Percentiles rank a stretch among this genome's conserved stretches.
These are phyloP conservation scores for Eurystomus glaucurus DNA, from an alignment of 2,797 vertebrate species.

Conservation along the genomic window DNA sequence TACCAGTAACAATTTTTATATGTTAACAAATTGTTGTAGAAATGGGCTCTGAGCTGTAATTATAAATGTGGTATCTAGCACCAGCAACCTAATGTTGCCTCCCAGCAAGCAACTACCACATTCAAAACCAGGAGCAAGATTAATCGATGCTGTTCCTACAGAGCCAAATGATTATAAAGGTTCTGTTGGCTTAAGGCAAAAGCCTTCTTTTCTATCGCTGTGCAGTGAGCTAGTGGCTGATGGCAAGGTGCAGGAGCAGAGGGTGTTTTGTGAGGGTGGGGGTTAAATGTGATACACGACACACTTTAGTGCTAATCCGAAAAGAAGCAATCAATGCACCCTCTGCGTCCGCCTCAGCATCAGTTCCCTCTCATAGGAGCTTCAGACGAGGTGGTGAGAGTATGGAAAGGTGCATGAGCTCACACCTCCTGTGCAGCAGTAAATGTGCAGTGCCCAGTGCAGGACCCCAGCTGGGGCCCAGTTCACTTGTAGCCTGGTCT, in stretches of 20 bases:
- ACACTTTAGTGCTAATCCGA: background rate
- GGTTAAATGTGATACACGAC: background rate
- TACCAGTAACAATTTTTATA: background rate
- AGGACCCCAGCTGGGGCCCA: background rate
- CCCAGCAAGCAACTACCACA: constrained; percentile 7
- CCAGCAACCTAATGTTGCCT: constrained; percentile 21
- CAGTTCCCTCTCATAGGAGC: background rate
- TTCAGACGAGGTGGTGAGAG: background rate
- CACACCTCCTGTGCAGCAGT: background rate
- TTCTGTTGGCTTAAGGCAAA: constrained; percentile 40
- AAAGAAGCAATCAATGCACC: background rate
- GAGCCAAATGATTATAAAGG: constrained; percentile 5
- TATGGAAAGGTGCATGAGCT: background rate
- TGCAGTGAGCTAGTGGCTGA: background rate
- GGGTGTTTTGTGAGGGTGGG: background rate
- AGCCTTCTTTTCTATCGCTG: background rate
- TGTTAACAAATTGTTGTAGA: background rate
- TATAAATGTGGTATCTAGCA: constrained; percentile 11
- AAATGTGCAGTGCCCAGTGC: background rate
- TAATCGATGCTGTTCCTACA: background rate
- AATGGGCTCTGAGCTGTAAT: constrained; percentile 43
- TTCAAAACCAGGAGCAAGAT: constrained; percentile 41
- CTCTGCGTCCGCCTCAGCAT: background rate
- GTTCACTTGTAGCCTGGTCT: background rate
- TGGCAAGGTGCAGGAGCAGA: background rate